Evolutionary conservation across 1,140 invertebrate genomes (phyloP).

Genomic region (Metopolophium dirhodum): DNA sequence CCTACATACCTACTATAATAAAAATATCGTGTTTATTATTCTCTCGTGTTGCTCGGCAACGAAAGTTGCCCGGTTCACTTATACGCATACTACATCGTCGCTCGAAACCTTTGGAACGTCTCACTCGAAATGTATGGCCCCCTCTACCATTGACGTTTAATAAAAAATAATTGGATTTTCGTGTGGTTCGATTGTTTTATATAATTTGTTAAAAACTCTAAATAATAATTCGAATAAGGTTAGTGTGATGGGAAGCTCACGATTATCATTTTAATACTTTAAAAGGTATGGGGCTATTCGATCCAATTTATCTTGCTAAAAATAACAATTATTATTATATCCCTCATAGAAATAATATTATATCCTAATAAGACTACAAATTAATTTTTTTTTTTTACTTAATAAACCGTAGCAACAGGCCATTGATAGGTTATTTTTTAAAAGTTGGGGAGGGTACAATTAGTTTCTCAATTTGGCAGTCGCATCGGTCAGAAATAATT

Average conservation of each 20-base stretch:
- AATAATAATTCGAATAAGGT: neutral
- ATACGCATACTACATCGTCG: neutral
- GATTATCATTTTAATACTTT: neutral
- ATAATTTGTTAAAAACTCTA: neutral
- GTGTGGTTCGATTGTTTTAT: neutral
- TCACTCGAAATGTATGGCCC: neutral
- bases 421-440: too few relatives aligned
- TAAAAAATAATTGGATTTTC: neutral
- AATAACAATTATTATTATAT: too few relatives aligned
- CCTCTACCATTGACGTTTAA: neutral
- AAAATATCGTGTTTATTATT: neutral
- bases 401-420: too few relatives aligned
- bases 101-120: neutral
- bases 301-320: neutral
- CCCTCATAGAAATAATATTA: too few relatives aligned
- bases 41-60: neutral
- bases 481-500: too few relatives aligned
- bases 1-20: neutral
- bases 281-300: neutral
- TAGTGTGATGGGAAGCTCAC: neutral
- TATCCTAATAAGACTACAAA: neutral
- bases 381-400: too few relatives aligned
- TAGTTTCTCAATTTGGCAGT: too few relatives aligned
- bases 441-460: too few relatives aligned
- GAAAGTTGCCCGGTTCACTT: too few relatives aligned